A percentile compares a stretch with the other conserved stretches of the same genome.
Evolutionary conservation across 2,797 vertebrate species (phyloP).

Genomic region (Rhinophrynus dorsalis): DNA sequence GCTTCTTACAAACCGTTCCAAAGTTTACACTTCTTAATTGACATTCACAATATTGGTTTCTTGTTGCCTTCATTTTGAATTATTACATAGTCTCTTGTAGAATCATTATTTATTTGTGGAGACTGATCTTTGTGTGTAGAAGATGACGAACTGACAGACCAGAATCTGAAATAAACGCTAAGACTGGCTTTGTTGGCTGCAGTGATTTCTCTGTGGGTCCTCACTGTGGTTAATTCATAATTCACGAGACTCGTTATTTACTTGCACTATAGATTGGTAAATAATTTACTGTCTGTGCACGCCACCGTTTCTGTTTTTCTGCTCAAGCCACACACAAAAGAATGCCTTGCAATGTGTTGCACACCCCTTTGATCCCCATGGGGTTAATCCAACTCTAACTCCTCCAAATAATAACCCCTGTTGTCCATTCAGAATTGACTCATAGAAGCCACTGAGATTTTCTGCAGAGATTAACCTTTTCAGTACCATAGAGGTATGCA

Average conservation of each 20-base stretch:
- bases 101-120: background rate
- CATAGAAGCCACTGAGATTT: too few relatives aligned
- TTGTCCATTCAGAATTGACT: too few relatives aligned
- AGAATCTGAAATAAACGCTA: slow-evolving; percentile 8
- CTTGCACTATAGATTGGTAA: slow-evolving; percentile 75
- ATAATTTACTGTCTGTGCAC: slow-evolving; percentile 73
- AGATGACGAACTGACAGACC: slow-evolving; percentile 3
- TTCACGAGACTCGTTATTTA: slow-evolving; percentile 76
- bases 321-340: too few relatives aligned
- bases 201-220: slow-evolving; percentile 75
- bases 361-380: too few relatives aligned
- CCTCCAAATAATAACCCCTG: too few relatives aligned
- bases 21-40: slow-evolving; percentile 31
- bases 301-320: slow-evolving; percentile 54
- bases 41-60: background rate
- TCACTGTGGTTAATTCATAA: slow-evolving; percentile 77
- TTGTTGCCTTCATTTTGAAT: slow-evolving; percentile 26
- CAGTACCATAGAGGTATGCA: too few relatives aligned
- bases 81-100: slow-evolving; percentile 17
- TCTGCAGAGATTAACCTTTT: too few relatives aligned
- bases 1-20: background rate
- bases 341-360: too few relatives aligned
- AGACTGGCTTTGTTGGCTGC: slow-evolving; percentile 49
- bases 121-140: background rate
- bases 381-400: too few relatives aligned